Evolutionary conservation across 2,888 invertebrate genomes (phyloP).

Genomic region (Drosophila kambysellisi): DNA sequence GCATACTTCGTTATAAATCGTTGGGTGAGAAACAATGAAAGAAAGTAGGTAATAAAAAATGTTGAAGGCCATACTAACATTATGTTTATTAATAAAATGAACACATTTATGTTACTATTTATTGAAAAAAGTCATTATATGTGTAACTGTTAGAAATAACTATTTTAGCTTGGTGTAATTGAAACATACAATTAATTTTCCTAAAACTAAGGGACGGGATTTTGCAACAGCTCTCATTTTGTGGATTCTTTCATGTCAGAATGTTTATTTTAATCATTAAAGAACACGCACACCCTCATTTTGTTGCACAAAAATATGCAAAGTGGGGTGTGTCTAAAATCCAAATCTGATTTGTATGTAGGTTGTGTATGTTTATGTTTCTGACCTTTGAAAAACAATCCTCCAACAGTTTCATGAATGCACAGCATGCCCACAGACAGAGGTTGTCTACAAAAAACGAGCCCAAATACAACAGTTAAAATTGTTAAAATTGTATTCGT

Average conservation of each 20-base stretch:
- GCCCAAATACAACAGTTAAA: slow-evolving; percentile 43
- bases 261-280: slow-evolving; percentile 4
- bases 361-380: slow-evolving; percentile 8
- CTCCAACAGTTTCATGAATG: slow-evolving; percentile 42
- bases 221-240: too few species aligned
- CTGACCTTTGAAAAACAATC: slow-evolving; percentile 40
- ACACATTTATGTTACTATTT: not conserved
- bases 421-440: not conserved
- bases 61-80: not conserved
- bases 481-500: slow-evolving; percentile 68
- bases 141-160: not conserved
- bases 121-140: not conserved
- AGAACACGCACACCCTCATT: not conserved
- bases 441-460: slow-evolving; percentile 2
- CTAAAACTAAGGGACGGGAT: not conserved
- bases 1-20: not conserved
- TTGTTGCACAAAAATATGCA: slow-evolving; percentile 12
- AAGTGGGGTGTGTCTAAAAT: slow-evolving; percentile 6
- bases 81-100: not conserved
- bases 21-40: too few species aligned
- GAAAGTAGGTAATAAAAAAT: not conserved
- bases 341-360: slow-evolving; percentile 30
- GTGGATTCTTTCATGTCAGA: not conserved
- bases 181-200: not conserved
- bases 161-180: not conserved